Conservation (phyloP, 1,140 invertebrate genomes). For the Leucophenga varia region DNA sequence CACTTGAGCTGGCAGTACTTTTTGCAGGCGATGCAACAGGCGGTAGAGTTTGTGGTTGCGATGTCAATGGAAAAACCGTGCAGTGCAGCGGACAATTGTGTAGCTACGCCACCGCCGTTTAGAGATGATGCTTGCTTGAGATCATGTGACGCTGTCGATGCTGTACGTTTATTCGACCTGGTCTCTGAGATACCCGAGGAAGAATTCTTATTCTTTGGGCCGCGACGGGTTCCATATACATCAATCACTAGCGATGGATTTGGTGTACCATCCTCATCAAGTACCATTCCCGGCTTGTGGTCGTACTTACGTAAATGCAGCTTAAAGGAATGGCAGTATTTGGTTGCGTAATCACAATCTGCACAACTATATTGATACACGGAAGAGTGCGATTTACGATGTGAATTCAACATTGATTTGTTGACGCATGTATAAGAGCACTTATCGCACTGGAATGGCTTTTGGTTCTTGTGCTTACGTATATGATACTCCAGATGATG, state of each 20-base stretch:
- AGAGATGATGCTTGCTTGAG: constrained; percentile 13
- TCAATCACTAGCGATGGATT: constrained; percentile 87
- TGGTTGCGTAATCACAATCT: constrained; percentile 96
- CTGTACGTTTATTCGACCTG: constrained; percentile 17
- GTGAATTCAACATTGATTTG: constrained; percentile 99
- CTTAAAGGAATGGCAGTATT: constrained; percentile 97
- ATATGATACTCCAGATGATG: constrained; percentile 98
- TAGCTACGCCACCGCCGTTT: constrained; percentile 10
- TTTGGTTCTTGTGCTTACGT: constrained; percentile 91
- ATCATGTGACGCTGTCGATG: constrained; percentile 9
- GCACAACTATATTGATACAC: constrained; percentile 94
- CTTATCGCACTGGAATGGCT: constrained; percentile 94
- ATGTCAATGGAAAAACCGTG: constrained; percentile 30
- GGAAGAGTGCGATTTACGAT: constrained; percentile 97
- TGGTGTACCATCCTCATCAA: constrained; percentile 84
- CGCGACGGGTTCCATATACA: constrained; percentile 83
- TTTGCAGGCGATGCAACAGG: constrained; percentile 35
- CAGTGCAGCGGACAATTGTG: constrained; percentile 36
- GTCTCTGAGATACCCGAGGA: constrained; percentile 2
- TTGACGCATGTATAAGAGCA: constrained; percentile 95
- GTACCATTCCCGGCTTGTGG: constrained; percentile 82
- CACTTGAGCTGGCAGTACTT: constrained; percentile 23
- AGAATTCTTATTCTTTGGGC: constrained; percentile 72
- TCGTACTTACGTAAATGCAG: constrained; percentile 90
- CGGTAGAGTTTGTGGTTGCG: constrained; percentile 15